Evolutionary conservation across 2,797 vertebrate species (phyloP).

Genomic region (Syncerus caffer): DNA sequence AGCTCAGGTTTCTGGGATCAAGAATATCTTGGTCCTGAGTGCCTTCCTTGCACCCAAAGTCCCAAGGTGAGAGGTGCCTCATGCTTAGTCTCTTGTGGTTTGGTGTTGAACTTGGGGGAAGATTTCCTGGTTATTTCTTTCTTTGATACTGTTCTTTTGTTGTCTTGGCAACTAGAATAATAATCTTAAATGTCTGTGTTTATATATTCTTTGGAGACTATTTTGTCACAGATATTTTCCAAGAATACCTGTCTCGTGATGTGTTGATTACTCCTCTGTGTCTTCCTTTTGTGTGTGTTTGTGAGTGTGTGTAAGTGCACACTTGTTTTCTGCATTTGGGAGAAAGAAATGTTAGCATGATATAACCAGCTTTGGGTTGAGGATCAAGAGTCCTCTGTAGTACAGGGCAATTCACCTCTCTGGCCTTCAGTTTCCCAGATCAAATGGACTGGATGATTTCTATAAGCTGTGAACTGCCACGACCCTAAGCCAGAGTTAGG

Average conservation of each 20-base stretch:
- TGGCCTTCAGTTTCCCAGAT: neutral
- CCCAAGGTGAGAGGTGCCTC: neutral
- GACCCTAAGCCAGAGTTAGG: constrained; percentile 68
- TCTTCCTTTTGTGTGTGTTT: neutral
- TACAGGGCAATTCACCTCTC: neutral
- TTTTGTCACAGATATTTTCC: constrained; percentile 63
- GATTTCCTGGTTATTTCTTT: constrained; percentile 40
- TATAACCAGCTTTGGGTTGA: neutral
- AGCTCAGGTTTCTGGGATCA: constrained; percentile 1
- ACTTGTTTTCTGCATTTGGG: constrained; percentile 6
- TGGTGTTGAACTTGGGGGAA: neutral
- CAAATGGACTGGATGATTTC: neutral
- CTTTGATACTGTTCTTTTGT: constrained; percentile 56
- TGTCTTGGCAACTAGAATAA: constrained; percentile 73
- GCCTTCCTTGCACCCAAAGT: neutral
- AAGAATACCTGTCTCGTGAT: constrained; percentile 41
- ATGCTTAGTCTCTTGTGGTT: neutral
- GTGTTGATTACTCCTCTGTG: neutral
- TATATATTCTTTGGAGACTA: constrained; percentile 69
- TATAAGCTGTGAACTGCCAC: neutral
- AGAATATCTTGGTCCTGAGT: neutral
- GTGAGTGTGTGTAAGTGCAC: neutral
- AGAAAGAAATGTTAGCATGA: neutral
- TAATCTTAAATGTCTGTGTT: constrained; percentile 58
- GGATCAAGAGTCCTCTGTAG: neutral